These are phyloP conservation scores for Planococcus citri DNA, from an alignment of 1,140 invertebrate species.

Conservation along the genomic window DNA sequence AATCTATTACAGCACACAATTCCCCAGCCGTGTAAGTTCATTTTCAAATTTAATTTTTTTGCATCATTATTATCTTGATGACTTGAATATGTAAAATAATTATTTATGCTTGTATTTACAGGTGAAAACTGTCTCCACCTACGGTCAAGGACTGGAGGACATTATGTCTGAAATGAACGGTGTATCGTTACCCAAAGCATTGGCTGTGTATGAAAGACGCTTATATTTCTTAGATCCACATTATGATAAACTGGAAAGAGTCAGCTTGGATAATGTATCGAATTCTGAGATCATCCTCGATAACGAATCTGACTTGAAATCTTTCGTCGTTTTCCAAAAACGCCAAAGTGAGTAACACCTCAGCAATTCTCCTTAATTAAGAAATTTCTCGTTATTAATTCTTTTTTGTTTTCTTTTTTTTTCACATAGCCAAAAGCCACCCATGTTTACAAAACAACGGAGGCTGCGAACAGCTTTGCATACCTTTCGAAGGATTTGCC, in stretches of 20 bases:
- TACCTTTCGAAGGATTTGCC: slow-evolving; percentile 56
- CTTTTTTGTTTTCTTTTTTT: slow-evolving; percentile 15
- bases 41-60: background rate
- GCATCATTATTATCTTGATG: too few species aligned
- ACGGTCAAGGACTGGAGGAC: slow-evolving; percentile 54
- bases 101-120: slow-evolving; percentile 28
- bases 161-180: slow-evolving; percentile 54
- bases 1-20: slow-evolving; percentile 71
- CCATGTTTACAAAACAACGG: slow-evolving; percentile 79
- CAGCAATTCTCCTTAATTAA: background rate
- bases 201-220: slow-evolving; percentile 68
- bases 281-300: slow-evolving; percentile 66
- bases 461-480: slow-evolving; percentile 84
- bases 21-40: slow-evolving; percentile 22
- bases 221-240: slow-evolving; percentile 80
- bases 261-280: slow-evolving; percentile 52
- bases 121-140: slow-evolving; percentile 57
- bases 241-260: slow-evolving; percentile 78
- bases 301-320: slow-evolving; percentile 76
- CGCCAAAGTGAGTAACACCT: slow-evolving; percentile 38
- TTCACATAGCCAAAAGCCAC: slow-evolving; percentile 56
- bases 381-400: background rate
- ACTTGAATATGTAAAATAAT: background rate
- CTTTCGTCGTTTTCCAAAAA: slow-evolving; percentile 78
- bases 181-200: slow-evolving; percentile 62